Percentiles rank a stretch among this genome's conserved stretches.
phyloP scores from a whole-genome alignment of 2,113 vertebrate species.

The Psophia crepitans region DNA sequence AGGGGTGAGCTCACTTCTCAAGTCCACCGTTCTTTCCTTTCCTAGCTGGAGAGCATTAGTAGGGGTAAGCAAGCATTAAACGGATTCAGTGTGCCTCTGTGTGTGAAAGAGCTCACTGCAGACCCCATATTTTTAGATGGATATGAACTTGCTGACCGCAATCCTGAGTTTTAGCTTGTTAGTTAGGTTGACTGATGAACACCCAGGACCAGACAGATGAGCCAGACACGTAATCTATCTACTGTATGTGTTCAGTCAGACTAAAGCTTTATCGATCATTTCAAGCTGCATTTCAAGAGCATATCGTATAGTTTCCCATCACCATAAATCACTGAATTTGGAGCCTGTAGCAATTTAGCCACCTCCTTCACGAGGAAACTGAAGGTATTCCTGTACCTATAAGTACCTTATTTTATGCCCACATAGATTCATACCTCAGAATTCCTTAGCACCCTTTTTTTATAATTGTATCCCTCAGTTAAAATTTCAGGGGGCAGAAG shows the following conservation, averaged over 20 bases:
- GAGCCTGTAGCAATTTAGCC: background rate
- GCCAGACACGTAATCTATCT: conserved; percentile 41
- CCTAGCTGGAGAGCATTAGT: background rate
- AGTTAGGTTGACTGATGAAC: conserved; percentile 46
- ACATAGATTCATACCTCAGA: background rate
- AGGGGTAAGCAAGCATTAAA: conserved; percentile 37
- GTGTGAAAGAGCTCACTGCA: conserved; percentile 13
- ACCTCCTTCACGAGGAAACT: background rate
- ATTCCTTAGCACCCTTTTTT: background rate
- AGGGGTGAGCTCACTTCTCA: conserved; percentile 14
- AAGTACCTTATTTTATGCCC: background rate
- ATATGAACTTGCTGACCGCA: conserved; percentile 38
- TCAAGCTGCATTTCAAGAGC: conserved; percentile 41
- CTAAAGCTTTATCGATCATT: conserved; percentile 41
- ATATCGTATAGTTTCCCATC: conserved; percentile 23
- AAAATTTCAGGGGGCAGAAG: background rate
- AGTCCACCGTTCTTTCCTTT: background rate
- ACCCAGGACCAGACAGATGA: conserved; percentile 34
- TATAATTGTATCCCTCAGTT: background rate
- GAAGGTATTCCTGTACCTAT: background rate
- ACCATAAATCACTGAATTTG: conserved; percentile 14
- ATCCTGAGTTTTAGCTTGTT: conserved; percentile 37
- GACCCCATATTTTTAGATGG: background rate
- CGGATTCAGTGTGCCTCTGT: conserved; percentile 16
- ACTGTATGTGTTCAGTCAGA: conserved; percentile 45